Base-by-base conservation (phyloP, 64 coral and sea anemone species). In the Acropora tenuis region DNA sequence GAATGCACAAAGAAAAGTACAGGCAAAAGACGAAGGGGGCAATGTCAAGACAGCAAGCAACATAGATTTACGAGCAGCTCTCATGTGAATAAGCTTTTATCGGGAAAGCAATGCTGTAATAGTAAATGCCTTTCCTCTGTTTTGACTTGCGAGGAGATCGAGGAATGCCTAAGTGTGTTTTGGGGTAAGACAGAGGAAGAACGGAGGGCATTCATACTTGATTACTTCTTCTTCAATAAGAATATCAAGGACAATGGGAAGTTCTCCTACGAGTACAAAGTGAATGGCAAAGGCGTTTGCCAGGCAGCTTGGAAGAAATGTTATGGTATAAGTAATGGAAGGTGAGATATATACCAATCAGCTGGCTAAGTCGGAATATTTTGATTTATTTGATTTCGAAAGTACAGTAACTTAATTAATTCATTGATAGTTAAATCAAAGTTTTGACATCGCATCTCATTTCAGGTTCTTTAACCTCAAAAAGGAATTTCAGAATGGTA, bases 401-500 rank as follows among this genome's bases (percentile, higher is more conserved):
- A 30, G 30, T 30, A 30, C 30, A 30, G 30, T 30, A 30, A 30
- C 30, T 30, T 30, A 30, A 30, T 30, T 30, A 30, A 30, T 30
- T 30, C 30, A 30, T 30, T 30, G 30, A 30, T 30, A 30, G 30
- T 30, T 30, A 30, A 30, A 30, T 30, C 30, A 30, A 30, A 30
- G 30, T 30, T 30, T 30, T 30, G 30, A 30, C 30, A 30, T 55
- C 52, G 52, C 52, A 55, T 9, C 66, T 17, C 0, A 15, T 13
- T 69, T 69, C n/a, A 69, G 66, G 66, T 69, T 69, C 66, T 69
- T 69, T 69, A 69, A 69, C 18, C 66, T 69, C n/a, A 69, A 69
- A 12, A 1, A 13, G 18, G 11, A 69, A 6, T 69, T 69, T 69
- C 8, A 13, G 18, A 69, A 13, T 69, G 66, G 66, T 69, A 13